Percentiles rank a stretch among this genome's conserved stretches.
These are phyloP conservation scores for Solea solea DNA, from an alignment of 2,113 vertebrate species.

Conservation along the genomic window DNA sequence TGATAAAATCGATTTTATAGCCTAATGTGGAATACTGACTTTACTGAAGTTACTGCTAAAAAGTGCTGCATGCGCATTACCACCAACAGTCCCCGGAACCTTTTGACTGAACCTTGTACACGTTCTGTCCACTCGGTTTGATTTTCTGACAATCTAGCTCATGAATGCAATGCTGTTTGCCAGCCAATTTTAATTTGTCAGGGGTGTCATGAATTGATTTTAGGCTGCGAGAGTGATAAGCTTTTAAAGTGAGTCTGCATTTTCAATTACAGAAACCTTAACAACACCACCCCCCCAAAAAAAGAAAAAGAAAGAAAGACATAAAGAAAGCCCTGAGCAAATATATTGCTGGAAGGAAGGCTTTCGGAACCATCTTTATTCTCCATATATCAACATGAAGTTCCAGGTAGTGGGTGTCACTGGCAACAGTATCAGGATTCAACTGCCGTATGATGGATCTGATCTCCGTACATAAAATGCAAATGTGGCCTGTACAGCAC, in stretches of 20 bases:
- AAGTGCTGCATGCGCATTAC: neutral
- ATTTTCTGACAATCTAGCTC: conserved; percentile 14
- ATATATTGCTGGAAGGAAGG: neutral
- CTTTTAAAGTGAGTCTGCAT: neutral
- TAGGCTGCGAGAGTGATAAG: neutral
- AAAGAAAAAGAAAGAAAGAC: neutral
- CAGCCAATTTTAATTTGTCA: conserved; percentile 14
- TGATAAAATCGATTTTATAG: too few species aligned
- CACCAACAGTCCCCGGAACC: neutral
- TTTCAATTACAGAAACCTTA: neutral
- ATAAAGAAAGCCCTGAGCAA: neutral
- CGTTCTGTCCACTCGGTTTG: neutral
- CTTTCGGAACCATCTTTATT: conserved; percentile 13
- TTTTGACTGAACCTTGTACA: neutral
- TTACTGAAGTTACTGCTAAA: neutral
- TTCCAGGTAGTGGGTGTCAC: conserved; percentile 13
- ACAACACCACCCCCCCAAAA: neutral
- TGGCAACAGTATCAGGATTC: conserved; percentile 20
- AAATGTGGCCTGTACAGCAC: neutral
- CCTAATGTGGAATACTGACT: too few species aligned
- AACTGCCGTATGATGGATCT: conserved; percentile 14
- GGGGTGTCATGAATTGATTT: conserved; percentile 18
- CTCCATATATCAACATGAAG: conserved; percentile 8
- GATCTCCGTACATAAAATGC: conserved; percentile 6
- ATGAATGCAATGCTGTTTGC: neutral